These are phyloP conservation scores for Dendronephthya gigantea DNA, from an alignment of 64 coral and sea anemone species.

Conservation along the genomic window DNA sequence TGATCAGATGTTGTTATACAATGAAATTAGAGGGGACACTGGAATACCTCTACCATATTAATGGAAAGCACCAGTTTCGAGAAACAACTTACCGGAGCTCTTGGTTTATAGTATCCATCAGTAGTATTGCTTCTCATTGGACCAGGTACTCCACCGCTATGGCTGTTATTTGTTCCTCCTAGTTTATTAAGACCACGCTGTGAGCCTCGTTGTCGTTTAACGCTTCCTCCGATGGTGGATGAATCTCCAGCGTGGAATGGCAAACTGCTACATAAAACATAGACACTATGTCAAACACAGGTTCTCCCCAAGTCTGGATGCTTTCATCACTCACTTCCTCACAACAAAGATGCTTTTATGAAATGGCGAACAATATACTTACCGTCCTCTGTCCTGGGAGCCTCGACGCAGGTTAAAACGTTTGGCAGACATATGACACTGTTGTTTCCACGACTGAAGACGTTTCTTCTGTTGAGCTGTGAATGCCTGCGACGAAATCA, in stretches of 20 bases:
- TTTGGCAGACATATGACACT: constrained; percentile 65
- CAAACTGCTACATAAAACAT: not conserved
- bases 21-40: no score
- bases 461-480: constrained; percentile 62
- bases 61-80: no score
- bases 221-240: not conserved
- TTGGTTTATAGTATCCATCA: not conserved
- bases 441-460: constrained; percentile 93
- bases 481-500: constrained; percentile 48
- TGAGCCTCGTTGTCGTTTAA: constrained; percentile 1
- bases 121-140: constrained; percentile 9
- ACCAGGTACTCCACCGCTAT: not conserved
- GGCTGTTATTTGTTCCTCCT: not conserved
- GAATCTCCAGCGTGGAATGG: not conserved
- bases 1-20: no score
- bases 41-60: no score
- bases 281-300: not conserved
- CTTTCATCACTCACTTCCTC: no score
- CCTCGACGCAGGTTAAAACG: constrained; percentile 15
- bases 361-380: no score
- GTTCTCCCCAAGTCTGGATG: no score
- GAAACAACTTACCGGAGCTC: not conserved
- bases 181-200: constrained; percentile 11
- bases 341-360: no score
- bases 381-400: constrained; percentile 3